A percentile compares a stretch with the other conserved stretches of the same genome.
phyloP scores from a whole-genome alignment of 2,888 invertebrate genomes.

The Sicus ferrugineus region DNA sequence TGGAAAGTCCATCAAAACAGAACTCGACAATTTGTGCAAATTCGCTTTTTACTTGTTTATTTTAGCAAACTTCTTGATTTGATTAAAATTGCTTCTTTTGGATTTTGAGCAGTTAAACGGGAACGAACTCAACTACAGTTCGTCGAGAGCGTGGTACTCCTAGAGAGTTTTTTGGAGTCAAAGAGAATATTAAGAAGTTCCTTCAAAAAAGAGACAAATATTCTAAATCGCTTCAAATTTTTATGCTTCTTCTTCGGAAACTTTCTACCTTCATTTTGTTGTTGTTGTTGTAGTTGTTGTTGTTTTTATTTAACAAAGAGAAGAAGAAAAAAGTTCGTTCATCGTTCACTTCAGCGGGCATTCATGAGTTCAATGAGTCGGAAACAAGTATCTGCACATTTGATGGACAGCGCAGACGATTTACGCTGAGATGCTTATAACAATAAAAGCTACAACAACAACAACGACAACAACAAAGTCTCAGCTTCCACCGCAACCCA shows the following conservation, averaged over 20 bases:
- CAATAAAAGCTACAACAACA: slow-evolving; percentile 17
- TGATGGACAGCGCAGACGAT: slow-evolving; percentile 56
- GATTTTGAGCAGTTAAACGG: no score
- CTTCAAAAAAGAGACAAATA: no score
- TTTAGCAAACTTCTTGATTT: not conserved
- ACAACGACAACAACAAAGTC: slow-evolving; percentile 8
- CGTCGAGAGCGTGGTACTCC: no score
- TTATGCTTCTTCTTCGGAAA: no score
- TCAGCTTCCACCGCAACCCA: not conserved
- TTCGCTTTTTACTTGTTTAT: not conserved
- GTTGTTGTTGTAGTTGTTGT: not conserved
- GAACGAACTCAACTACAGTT: no score
- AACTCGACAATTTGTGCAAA: slow-evolving; percentile 3
- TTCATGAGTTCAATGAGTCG: slow-evolving; percentile 61
- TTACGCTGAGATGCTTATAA: slow-evolving; percentile 29
- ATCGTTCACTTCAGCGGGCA: slow-evolving; percentile 42
- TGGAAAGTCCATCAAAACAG: not conserved
- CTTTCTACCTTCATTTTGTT: not conserved
- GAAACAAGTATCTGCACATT: slow-evolving; percentile 62
- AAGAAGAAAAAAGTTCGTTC: no score
- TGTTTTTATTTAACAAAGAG: no score
- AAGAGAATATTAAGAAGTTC: no score
- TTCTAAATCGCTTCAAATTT: no score
- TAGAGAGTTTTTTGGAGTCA: no score
- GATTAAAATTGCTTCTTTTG: slow-evolving; percentile 3